These are phyloP conservation scores for Stegana nigrithorax DNA, from an alignment of 2,888 invertebrate genomes.

Conservation along the genomic window DNA sequence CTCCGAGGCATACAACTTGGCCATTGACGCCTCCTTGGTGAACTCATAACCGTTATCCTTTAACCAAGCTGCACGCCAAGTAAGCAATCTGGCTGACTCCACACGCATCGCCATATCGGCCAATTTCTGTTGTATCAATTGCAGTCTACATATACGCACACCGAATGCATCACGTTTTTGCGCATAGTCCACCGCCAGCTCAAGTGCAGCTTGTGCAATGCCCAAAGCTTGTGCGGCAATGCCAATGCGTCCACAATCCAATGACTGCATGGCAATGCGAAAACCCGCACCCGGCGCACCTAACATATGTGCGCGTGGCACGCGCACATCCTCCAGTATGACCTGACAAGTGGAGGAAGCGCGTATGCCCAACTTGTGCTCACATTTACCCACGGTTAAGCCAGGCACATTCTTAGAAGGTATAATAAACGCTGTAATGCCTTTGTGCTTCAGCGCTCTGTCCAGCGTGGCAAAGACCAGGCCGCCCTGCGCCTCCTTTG, in stretches of 20 bases:
- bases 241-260: slow-evolving; percentile 91
- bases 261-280: slow-evolving; percentile 93
- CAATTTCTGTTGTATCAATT: slow-evolving; percentile 90
- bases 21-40: slow-evolving; percentile 97
- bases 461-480: slow-evolving; percentile 92
- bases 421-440: slow-evolving; percentile 88
- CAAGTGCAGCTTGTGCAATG: slow-evolving; percentile 91
- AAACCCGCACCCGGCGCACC: slow-evolving; percentile 90
- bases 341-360: slow-evolving; percentile 89
- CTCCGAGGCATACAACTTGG: slow-evolving; percentile 92
- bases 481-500: slow-evolving; percentile 83
- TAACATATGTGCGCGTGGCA: slow-evolving; percentile 82
- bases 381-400: slow-evolving; percentile 88
- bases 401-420: slow-evolving; percentile 81
- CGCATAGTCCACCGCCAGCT: slow-evolving; percentile 90
- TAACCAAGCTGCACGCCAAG: slow-evolving; percentile 90
- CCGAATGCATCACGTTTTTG: slow-evolving; percentile 89
- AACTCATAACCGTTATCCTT: slow-evolving; percentile 85
- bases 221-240: slow-evolving; percentile 93
- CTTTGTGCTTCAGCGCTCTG: slow-evolving; percentile 77
- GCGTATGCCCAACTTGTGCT: slow-evolving; percentile 87
- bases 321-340: slow-evolving; percentile 88
- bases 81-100: slow-evolving; percentile 86
- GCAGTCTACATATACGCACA: slow-evolving; percentile 83
- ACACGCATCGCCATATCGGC: slow-evolving; percentile 88